These are phyloP conservation scores for Diplodus sargus DNA, from an alignment of 2,797 vertebrate species.

Conservation along the genomic window DNA sequence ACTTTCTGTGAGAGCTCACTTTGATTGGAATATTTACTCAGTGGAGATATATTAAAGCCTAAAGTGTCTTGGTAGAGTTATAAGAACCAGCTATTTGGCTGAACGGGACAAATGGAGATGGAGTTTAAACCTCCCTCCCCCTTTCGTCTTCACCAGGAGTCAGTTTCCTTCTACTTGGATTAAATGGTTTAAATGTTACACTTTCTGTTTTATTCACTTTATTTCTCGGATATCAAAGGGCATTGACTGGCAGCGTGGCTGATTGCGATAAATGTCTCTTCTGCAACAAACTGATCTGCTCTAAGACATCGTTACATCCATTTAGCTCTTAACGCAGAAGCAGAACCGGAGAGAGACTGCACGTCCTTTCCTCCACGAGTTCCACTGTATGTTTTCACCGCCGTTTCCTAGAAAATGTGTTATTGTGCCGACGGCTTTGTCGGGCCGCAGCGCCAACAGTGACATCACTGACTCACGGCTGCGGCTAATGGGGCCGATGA, in stretches of 20 bases:
- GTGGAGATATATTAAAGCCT: neutral
- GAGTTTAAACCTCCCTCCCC: too few relatives aligned
- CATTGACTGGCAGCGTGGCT: neutral
- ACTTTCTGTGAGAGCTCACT: neutral
- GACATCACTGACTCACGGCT: slow-evolving; percentile 46
- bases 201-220: neutral
- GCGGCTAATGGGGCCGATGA: slow-evolving; percentile 48
- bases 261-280: slow-evolving; percentile 18
- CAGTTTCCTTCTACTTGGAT: neutral
- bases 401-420: slow-evolving; percentile 55
- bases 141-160: neutral
- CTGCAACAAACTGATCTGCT: slow-evolving; percentile 5
- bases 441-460: slow-evolving; percentile 31
- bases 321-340: slow-evolving; percentile 39
- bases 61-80: neutral
- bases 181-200: neutral
- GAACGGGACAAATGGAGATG: neutral
- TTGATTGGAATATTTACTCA: slow-evolving; percentile 4
- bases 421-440: slow-evolving; percentile 24
- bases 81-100: neutral
- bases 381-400: slow-evolving; percentile 14
- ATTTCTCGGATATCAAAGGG: slow-evolving; percentile 1
- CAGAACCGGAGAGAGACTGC: slow-evolving; percentile 23
- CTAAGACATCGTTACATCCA: slow-evolving; percentile 28
- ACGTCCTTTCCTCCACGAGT: slow-evolving; percentile 31